Evolutionary conservation across 1,140 invertebrate genomes (phyloP).

Genomic region (Ooceraea biroi): DNA sequence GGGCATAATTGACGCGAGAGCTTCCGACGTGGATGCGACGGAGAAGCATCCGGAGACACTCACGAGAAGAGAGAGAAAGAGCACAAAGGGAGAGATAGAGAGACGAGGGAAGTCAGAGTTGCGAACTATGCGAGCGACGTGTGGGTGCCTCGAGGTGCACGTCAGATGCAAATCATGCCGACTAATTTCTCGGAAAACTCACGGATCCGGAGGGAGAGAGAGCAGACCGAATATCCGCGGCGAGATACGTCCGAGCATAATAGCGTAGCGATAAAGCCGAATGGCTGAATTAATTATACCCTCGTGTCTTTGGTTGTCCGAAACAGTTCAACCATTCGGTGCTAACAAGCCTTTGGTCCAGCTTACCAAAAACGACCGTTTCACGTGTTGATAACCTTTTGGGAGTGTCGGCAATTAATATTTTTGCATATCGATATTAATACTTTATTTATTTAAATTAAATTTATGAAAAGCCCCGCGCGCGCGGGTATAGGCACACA

Average conservation of each 20-base stretch:
- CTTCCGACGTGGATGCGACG: slow-evolving; percentile 25
- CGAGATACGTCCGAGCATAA: slow-evolving; percentile 65
- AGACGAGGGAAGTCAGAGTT: slow-evolving; percentile 74
- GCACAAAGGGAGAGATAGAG: slow-evolving; percentile 28
- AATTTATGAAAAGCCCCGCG: not conserved
- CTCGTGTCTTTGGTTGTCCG: slow-evolving; percentile 56
- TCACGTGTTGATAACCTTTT: slow-evolving; percentile 37
- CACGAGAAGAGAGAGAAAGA: slow-evolving; percentile 21
- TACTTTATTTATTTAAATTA: slow-evolving; percentile 55
- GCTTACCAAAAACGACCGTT: slow-evolving; percentile 44
- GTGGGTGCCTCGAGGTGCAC: slow-evolving; percentile 81
- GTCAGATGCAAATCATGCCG: slow-evolving; percentile 85
- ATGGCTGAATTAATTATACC: slow-evolving; percentile 73
- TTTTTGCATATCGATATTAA: slow-evolving; percentile 44
- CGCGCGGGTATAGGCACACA: not conserved
- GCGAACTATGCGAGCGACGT: slow-evolving; percentile 83
- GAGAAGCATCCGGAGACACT: slow-evolving; percentile 63
- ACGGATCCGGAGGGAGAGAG: slow-evolving; percentile 69
- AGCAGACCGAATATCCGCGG: slow-evolving; percentile 60
- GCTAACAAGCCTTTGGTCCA: slow-evolving; percentile 42
- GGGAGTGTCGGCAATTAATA: not conserved
- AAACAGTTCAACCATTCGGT: slow-evolving; percentile 55
- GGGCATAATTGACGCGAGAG: slow-evolving; percentile 70
- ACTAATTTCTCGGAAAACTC: slow-evolving; percentile 85
- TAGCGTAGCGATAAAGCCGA: slow-evolving; percentile 68